Evolutionary conservation across 2,797 vertebrate genomes (phyloP).

Genomic region (Sebastes ruberrimus): DNA sequence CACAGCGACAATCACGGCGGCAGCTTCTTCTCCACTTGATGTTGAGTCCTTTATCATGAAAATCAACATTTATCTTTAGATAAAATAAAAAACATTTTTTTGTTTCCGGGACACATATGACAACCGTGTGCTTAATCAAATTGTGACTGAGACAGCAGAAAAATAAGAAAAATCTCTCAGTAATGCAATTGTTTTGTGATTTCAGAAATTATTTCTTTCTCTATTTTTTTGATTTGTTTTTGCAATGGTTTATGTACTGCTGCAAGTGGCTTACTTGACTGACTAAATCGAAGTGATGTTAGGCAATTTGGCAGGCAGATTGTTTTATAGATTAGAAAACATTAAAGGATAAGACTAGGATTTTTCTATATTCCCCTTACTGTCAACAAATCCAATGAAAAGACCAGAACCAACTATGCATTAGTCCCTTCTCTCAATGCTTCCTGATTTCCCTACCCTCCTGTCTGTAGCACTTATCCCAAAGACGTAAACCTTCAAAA

Average conservation of each 20-base stretch:
- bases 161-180: not conserved
- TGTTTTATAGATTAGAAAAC: not conserved
- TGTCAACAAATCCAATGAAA: conserved; percentile 1
- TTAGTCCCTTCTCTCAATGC: not conserved
- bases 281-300: not conserved
- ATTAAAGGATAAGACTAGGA: not conserved
- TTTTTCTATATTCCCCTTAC: not conserved
- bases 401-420: not conserved
- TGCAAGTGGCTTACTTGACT: not conserved
- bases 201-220: not conserved
- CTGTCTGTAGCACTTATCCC: not conserved
- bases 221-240: not conserved
- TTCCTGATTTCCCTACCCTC: not conserved
- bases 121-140: conserved; percentile 1
- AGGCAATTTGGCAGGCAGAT: not conserved
- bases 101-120: not conserved
- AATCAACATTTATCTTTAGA: conserved; percentile 57
- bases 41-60: conserved; percentile 59
- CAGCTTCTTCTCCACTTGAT: not conserved
- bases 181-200: not conserved
- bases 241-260: not conserved
- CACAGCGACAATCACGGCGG: not conserved
- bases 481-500: not conserved
- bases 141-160: not conserved
- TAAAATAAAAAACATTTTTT: conserved; percentile 9